Evolutionary conservation across 1,140 invertebrate genomes (phyloP).

Genomic region (Myzus persicae): DNA sequence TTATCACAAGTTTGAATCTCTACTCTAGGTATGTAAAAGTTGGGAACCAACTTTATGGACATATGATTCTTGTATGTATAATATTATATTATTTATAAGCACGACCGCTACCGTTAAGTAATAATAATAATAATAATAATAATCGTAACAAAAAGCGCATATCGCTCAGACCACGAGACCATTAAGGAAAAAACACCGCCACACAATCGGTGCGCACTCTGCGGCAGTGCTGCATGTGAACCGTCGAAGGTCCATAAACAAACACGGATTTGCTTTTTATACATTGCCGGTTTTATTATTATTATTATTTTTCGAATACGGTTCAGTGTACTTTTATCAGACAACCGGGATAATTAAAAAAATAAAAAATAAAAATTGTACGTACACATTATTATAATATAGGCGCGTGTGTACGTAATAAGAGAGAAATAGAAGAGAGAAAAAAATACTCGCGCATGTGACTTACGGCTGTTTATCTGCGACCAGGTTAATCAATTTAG

Average conservation of each 20-base stretch:
- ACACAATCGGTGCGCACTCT: neutral
- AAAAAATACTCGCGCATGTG: constrained; percentile 14
- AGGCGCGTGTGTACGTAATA: neutral
- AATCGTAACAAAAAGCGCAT: neutral
- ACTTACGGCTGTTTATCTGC: constrained; percentile 50
- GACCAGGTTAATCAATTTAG: constrained; percentile 57
- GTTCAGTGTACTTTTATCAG: constrained; percentile 57
- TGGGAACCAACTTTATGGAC: neutral
- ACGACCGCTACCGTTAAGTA: neutral
- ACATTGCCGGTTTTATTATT: constrained; percentile 20
- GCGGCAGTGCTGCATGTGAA: neutral
- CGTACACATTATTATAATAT: neutral
- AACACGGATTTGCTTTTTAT: constrained; percentile 57
- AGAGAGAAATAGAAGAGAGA: neutral
- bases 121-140: constrained; percentile 5
- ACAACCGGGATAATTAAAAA: constrained; percentile 48
- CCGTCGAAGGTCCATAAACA: constrained; percentile 42
- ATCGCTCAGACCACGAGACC: constrained; percentile 25
- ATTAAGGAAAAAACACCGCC: constrained; percentile 3
- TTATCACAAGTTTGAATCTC: too few species aligned
- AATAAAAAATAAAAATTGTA: constrained; percentile 11
- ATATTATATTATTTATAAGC: neutral
- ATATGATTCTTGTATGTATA: neutral
- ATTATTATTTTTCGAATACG: constrained; percentile 31
- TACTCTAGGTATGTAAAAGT: neutral